Base-by-base conservation (phyloP, 2,797 vertebrate genomes). In the Diceros bicornis region DNA sequence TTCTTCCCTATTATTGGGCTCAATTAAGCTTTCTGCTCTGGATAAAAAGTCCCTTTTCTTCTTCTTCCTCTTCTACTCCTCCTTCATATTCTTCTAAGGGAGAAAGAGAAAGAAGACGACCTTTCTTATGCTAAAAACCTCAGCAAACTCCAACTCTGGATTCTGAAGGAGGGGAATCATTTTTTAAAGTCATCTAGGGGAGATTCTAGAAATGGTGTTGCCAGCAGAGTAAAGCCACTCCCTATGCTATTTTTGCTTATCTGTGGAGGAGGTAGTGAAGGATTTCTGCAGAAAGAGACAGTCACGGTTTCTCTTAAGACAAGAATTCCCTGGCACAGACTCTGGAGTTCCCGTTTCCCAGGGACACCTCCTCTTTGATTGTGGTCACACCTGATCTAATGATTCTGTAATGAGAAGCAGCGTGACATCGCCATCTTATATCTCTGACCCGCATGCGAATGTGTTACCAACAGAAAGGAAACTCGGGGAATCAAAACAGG, bases 401-500 rank as follows among this genome's bases (percentile, higher is more conserved):
- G 78, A 92, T 87, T 97, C 97, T 93, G 47, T 96, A 97, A 98
- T 84, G 93, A 97, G 91, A 90, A 98, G 93, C 37, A 86, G 79
- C 77, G 29, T 95, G 92, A 93, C 96, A 92, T 97, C 97, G 98
- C 94, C 96, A 95, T 98, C 97, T 97, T 79, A 89, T 97, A 96
- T 97, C 98, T 98, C 97, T 98, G 98, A 98, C 96, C 93, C 17
- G 50, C 74, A 88, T 87, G 97, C 97, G 97, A 98, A 97, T 71
- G 95, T 98, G 98, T 97, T 97, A 97, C 95, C 97, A 86, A 88
- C 86, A 96, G 98, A 98, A 98, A 98, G 96, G 97, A 98, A 98
- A 98, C 92, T 82, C 7, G 81, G 96, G 92, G 97, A 96, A 84
- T 95, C 81, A 94, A 97, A 97, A 96, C 92, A 94, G 97, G 96